Base-by-base conservation (phyloP, 92 coral and sea anemone species). In the Zoanthus gigantus region DNA sequence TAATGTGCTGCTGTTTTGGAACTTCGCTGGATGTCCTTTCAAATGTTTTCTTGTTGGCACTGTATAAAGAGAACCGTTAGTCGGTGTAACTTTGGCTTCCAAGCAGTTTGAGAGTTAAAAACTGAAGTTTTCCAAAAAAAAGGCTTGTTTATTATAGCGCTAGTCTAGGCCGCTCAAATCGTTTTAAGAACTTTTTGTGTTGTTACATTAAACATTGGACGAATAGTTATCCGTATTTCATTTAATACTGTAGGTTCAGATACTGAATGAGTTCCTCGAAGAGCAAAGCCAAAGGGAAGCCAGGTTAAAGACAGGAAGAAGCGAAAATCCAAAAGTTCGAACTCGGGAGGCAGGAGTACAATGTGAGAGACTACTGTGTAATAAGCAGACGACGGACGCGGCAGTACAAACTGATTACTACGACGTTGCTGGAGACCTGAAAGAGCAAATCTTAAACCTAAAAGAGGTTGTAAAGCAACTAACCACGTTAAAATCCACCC, bases 281-380 rank as follows among this genome's bases (percentile, higher is more conserved):
- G 83, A 77, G 30, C 83, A 77, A 52, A 77, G 63, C 29, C 30
- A 77, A 77, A 77, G 37, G 29, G 44, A 77, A 50, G 83, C 83
- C 83, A 11, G 11, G 1, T 77, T 77, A 77, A 77, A 77, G 83
- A 77, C 10, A 77, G 32, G 37, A 14, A 4, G 83, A 77, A 18
- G 28, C 32, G 67, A 48, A 45, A 13, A 53, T 11, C 83, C 32
- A 8, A 56, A 56, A 56, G n/a, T 56, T 56, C 61, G n/a, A 9
- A 56, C 61, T 56, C 1, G n/a, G 61, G 61, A 56, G 61, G 16
- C 61, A 56, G 61, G 61, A 6, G 61, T 56, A 8, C 61, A 56
- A 12, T 56, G 61, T 56, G 61, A 9, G 61, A 56, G 16, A 8
- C 61, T 56, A 56, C n/a, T 56, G 61, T 8, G 60, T 8, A 52